Evolutionary conservation across 2,888 invertebrate genomes (phyloP).

Genomic region (Drosophila neonasuta): DNA sequence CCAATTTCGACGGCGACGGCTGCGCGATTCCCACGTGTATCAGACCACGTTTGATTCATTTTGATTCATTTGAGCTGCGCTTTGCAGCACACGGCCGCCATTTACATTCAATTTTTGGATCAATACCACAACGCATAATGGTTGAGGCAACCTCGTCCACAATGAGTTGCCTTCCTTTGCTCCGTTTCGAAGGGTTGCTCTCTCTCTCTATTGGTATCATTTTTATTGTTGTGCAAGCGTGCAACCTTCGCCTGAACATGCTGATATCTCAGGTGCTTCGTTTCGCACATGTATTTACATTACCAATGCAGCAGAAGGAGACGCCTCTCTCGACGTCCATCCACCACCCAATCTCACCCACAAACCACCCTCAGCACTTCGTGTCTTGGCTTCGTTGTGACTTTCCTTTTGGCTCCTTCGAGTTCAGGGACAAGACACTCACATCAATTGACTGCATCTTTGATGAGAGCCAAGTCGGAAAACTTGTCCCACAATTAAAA

Average conservation of each 20-base stretch:
- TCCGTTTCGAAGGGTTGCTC: constrained; percentile 1
- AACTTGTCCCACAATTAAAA: constrained; percentile 29
- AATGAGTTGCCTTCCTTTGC: neutral
- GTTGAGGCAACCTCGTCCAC: neutral
- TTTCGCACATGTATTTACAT: constrained; percentile 80
- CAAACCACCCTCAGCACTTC: neutral
- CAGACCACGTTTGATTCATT: constrained; percentile 57
- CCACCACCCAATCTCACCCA: neutral
- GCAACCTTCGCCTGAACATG: constrained; percentile 25
- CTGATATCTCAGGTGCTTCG: constrained; percentile 77
- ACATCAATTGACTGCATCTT: constrained; percentile 52
- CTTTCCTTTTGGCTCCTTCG: constrained; percentile 20
- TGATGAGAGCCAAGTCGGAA: constrained; percentile 39
- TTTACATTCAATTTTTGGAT: constrained; percentile 56
- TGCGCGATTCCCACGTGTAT: constrained; percentile 58
- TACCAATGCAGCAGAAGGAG: constrained; percentile 41
- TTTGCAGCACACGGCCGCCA: constrained; percentile 19
- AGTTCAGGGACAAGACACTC: constrained; percentile 51
- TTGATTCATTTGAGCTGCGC: constrained; percentile 42
- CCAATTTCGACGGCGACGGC: constrained; percentile 31
- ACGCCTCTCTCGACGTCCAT: neutral
- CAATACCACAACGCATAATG: constrained; percentile 40
- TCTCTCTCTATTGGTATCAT: constrained; percentile 2
- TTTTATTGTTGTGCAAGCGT: constrained; percentile 23
- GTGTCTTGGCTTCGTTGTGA: neutral